Base-by-base conservation (phyloP, 2,888 invertebrate genomes). In the Atherix ibis region DNA sequence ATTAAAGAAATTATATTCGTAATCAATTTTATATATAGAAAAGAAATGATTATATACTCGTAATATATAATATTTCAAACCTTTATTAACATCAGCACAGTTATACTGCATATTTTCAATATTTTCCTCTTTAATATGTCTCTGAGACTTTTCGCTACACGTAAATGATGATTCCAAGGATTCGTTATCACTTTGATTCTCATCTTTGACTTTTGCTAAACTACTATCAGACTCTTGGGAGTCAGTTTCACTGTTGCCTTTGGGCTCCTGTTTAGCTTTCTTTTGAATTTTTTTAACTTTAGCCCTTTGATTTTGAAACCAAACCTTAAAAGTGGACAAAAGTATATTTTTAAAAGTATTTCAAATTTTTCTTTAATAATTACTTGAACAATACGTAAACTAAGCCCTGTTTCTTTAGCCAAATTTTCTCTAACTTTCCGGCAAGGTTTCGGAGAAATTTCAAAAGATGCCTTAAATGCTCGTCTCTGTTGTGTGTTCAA, bases 381-480 rank as follows among this genome's bases (percentile, higher is more conserved):
- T 49, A 85, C 84, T 67, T 85, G 85, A 10, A 85, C 84, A 41
- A 85, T 84, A 44, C 84, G 66, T 25, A 85, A 78, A 48, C 80
- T 83, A 34, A 85, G 64, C 9, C 84, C 84, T 1, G 84, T 85
- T 54, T 85, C 84, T 52, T 82, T 81, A 9, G 84, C 84, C 40
- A 85, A 62, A 37, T 78, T 71, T 56, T 85, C 85, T 35, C 84
- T 63, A 27, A 82, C 79, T 65, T 84, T 84, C 46, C 83, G 62
- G 50, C 82, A 83, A 3, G 83, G 84, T 52, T 85, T 84, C 14
- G 84, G 79, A 47, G 82, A 83, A 46, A 82, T 70, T 61, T 85
- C 84, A 58, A 85, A 87, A 13, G 83, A 82, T 24, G 78, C 76
- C 58, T 84, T 85, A 58, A 85, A 85, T 42, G 83, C 82, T 44